A percentile compares a stretch with the other conserved stretches of the same genome.
phyloP scores from a whole-genome alignment of 2,113 vertebrate species.

The Caretta caretta region DNA sequence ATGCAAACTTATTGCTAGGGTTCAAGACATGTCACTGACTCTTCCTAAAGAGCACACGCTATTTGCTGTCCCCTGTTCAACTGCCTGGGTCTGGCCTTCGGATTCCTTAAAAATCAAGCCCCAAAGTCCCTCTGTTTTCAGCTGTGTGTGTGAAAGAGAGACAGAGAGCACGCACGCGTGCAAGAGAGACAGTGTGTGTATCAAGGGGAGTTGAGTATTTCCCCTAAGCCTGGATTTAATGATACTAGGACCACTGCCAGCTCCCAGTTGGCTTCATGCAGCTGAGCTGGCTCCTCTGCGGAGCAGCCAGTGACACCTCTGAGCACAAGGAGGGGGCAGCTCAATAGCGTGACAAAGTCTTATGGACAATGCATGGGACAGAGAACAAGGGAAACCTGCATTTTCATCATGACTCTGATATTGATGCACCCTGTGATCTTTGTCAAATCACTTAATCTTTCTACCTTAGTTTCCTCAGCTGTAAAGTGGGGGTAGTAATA shows the following conservation, averaged over 20 bases:
- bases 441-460: not conserved
- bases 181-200: not conserved
- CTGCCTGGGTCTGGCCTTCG: not conserved
- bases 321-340: not conserved
- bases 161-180: not conserved
- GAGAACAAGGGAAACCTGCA: not conserved
- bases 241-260: not conserved
- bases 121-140: not conserved
- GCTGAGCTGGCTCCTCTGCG: rapidly evolving
- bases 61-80: not conserved
- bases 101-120: rapidly evolving
- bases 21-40: rapidly evolving
- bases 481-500: not conserved
- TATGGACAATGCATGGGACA: constrained; percentile 3
- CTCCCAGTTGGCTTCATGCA: not conserved
- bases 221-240: rapidly evolving
- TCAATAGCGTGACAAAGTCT: not conserved
- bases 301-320: not conserved
- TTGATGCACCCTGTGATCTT: not conserved
- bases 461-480: not conserved
- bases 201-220: rapidly evolving
- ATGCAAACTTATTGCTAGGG: rapidly evolving
- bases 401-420: not conserved
- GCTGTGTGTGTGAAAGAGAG: not conserved
- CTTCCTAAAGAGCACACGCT: not conserved